phyloP scores from a whole-genome alignment of 2,113 vertebrate genomes.

The Orcinus orca region DNA sequence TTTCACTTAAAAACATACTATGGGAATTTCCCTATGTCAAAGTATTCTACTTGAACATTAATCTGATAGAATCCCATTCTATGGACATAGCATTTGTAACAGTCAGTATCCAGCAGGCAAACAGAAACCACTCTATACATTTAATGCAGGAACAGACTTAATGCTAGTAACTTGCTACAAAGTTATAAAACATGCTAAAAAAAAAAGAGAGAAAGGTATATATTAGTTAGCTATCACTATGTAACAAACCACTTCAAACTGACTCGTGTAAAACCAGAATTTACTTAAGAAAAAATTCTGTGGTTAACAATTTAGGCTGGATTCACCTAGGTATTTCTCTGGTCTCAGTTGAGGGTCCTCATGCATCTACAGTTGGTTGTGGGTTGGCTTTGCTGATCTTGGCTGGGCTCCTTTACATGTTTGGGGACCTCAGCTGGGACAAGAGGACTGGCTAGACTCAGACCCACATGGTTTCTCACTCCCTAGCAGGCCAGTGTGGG shows the following conservation, averaged over 20 bases:
- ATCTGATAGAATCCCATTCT: slow-evolving; percentile 36
- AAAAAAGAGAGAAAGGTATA: neutral
- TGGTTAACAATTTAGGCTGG: neutral
- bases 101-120: neutral
- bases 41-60: neutral
- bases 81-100: neutral
- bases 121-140: neutral
- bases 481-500: neutral
- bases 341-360: neutral
- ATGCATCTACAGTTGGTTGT: neutral
- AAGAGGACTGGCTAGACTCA: neutral
- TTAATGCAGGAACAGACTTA: slow-evolving; percentile 18
- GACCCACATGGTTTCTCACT: neutral
- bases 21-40: neutral
- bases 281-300: slow-evolving; percentile 30
- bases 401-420: neutral
- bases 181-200: neutral
- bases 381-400: neutral
- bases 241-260: neutral
- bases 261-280: neutral
- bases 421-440: neutral
- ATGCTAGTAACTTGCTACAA: slow-evolving; percentile 1
- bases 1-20: neutral
- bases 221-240: slow-evolving; percentile 4
- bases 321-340: neutral